These are phyloP conservation scores for Agapostemon virescens DNA, from an alignment of 2,888 invertebrate genomes.

Conservation along the genomic window DNA sequence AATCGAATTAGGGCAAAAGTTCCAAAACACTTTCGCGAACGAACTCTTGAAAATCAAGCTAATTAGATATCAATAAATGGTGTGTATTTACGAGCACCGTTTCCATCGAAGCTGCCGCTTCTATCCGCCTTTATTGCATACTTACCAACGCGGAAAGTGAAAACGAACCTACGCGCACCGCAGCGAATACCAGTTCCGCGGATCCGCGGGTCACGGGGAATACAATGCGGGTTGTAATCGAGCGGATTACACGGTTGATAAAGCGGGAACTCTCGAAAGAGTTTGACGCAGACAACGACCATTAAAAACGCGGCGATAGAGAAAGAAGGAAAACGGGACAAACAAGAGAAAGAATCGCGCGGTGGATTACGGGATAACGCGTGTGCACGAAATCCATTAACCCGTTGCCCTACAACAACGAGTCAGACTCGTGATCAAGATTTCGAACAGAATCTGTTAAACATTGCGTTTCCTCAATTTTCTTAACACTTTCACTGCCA, in stretches of 20 bases:
- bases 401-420: too few relatives aligned
- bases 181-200: slow-evolving; percentile 26
- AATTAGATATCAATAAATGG: background rate
- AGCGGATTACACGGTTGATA: slow-evolving; percentile 29
- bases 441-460: too few relatives aligned
- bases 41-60: background rate
- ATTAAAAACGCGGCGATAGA: background rate
- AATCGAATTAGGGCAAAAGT: background rate
- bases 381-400: slow-evolving; percentile 25
- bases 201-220: background rate
- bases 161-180: background rate
- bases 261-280: slow-evolving; percentile 18
- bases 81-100: background rate
- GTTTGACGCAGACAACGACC: background rate
- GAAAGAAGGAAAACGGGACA: background rate
- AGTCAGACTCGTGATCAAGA: too few relatives aligned
- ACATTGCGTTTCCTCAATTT: too few relatives aligned
- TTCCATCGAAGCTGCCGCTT: background rate
- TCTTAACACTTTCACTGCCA: too few relatives aligned
- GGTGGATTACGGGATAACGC: slow-evolving; percentile 39
- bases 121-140: background rate
- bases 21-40: background rate
- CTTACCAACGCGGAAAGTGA: slow-evolving; percentile 1
- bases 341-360: background rate
- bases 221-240: slow-evolving; percentile 28